phyloP scores from a whole-genome alignment of 2,888 invertebrate species.

The Hipparchia semele region DNA sequence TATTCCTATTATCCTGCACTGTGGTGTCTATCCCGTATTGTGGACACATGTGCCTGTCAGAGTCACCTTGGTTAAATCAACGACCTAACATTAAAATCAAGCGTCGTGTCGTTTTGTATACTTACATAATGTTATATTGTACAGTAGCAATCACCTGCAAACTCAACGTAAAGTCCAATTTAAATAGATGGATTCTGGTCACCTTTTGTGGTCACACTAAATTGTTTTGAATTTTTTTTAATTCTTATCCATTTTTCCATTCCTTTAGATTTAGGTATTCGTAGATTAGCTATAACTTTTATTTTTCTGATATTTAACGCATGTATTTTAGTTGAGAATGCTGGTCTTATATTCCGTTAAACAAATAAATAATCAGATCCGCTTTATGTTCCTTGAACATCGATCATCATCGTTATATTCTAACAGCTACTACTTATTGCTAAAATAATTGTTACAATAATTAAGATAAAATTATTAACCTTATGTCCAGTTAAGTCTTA shows the following conservation, averaged over 20 bases:
- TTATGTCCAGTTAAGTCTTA: too few relatives aligned
- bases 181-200: not conserved
- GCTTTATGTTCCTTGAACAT: not conserved
- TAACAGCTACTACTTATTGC: not conserved
- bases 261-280: not conserved
- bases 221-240: not conserved
- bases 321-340: too few relatives aligned
- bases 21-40: constrained; percentile 4
- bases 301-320: too few relatives aligned
- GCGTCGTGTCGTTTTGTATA: not conserved
- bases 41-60: constrained; percentile 31
- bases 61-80: constrained; percentile 46
- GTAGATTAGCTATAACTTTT: too few relatives aligned
- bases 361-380: not conserved
- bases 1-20: constrained; percentile 18
- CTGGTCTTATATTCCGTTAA: too few relatives aligned
- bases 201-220: not conserved
- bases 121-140: not conserved
- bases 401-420: not conserved
- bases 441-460: not conserved
- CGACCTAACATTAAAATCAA: constrained; percentile 16
- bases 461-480: not conserved
- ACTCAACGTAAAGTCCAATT: not conserved
- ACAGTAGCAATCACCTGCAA: not conserved
- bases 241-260: not conserved